Percentiles rank a stretch among this genome's conserved stretches.
phyloP scores from a whole-genome alignment of 2,113 vertebrate genomes.

The Nestor notabilis region DNA sequence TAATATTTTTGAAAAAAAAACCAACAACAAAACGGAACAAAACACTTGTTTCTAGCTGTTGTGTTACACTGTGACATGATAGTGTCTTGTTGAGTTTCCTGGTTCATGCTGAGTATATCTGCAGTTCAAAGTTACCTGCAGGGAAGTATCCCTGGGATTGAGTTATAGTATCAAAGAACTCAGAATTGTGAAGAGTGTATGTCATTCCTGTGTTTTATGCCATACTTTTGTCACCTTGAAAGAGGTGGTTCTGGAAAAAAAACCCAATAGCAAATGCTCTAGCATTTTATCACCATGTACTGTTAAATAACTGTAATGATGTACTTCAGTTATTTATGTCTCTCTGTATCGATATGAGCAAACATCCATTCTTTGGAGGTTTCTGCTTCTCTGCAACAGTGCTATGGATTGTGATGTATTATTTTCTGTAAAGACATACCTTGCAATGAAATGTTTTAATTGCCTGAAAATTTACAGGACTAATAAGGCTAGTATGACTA shows the following conservation, averaged over 20 bases:
- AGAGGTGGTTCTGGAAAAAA: not conserved
- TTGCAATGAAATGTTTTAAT: not conserved
- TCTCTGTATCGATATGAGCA: not conserved
- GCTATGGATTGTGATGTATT: not conserved
- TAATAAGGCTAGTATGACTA: not conserved
- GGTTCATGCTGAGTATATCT: not conserved
- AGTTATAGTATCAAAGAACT: not conserved
- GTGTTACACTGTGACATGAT: not conserved
- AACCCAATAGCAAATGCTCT: fast-evolving
- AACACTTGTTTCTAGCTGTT: not conserved
- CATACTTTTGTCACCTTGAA: not conserved
- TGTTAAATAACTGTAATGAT: not conserved
- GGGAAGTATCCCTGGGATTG: not conserved
- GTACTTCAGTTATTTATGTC: not conserved
- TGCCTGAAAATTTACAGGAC: not conserved
- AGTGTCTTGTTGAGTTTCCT: not conserved
- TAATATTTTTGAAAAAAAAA: not conserved
- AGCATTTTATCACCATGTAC: not conserved
- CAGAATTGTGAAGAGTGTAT: not conserved
- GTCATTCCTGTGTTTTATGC: not conserved
- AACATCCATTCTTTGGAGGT: not conserved
- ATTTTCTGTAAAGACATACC: not conserved
- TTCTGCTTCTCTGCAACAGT: not conserved
- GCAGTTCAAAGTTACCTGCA: not conserved
- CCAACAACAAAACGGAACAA: not conserved